Evolutionary conservation across 1,140 invertebrate species (phyloP).

Genomic region (Neoseiulus cucumeris): DNA sequence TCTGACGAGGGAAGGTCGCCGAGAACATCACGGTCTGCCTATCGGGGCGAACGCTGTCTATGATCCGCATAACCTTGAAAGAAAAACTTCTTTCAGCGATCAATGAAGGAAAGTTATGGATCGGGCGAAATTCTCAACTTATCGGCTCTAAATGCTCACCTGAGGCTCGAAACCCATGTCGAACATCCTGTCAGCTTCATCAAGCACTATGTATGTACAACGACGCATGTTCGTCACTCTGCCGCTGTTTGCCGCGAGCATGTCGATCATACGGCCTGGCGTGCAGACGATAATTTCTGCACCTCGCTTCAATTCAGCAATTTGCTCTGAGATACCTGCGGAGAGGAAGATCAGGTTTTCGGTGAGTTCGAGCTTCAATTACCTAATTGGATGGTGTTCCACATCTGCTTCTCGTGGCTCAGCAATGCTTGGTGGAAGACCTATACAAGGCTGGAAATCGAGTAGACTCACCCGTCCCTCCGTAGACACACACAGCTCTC

Average conservation of each 20-base stretch:
- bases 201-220: constrained; percentile 89
- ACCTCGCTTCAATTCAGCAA: constrained; percentile 89
- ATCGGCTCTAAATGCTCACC: constrained; percentile 31
- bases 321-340: constrained; percentile 53
- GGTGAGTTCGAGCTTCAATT: too few species aligned
- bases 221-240: constrained; percentile 85
- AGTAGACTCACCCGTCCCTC: constrained; percentile 53
- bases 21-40: constrained; percentile 96
- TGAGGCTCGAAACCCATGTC: constrained; percentile 99
- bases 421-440: too few species aligned
- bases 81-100: not conserved
- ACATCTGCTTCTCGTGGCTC: too few species aligned
- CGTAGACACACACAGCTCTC: constrained; percentile 87
- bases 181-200: constrained; percentile 99
- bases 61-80: constrained; percentile 69
- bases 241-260: constrained; percentile 93
- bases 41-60: constrained; percentile 91
- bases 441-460: too few species aligned
- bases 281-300: constrained; percentile 98
- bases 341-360: not conserved
- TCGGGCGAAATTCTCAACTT: constrained; percentile 2
- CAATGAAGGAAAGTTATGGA: constrained; percentile 11
- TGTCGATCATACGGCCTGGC: constrained; percentile 98
- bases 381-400: too few species aligned
- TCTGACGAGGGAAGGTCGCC: constrained; percentile 93